Percentiles rank a stretch among this genome's conserved stretches.
Evolutionary conservation across 37 sponge, comb jelly and placozoan species (phyloP).

Genomic region (Tethya wilhelma): DNA sequence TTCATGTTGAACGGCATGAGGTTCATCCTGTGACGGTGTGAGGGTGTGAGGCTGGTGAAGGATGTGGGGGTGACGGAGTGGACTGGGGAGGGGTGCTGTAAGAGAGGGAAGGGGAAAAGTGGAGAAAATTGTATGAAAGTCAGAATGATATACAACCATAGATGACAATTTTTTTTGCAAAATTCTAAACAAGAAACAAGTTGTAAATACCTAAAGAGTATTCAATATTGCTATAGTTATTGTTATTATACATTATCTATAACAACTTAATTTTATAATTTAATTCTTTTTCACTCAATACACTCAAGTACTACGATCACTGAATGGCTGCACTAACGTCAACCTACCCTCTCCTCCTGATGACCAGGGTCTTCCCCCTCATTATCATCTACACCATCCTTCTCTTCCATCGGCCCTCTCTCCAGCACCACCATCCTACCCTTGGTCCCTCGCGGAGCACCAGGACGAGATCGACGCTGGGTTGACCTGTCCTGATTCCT

Average conservation of each 20-base stretch:
- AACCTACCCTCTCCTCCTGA: no score
- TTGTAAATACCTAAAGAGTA: no score
- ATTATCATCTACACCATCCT: background rate
- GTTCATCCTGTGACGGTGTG: background rate
- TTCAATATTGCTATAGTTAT: no score
- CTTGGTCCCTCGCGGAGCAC: background rate
- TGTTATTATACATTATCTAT: no score
- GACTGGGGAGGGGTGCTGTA: conserved; percentile 3
- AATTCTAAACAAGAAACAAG: no score
- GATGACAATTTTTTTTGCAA: no score
- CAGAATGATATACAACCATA: background rate
- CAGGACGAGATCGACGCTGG: background rate
- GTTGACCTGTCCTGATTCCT: no score
- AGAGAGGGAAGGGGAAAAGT: background rate
- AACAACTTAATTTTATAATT: background rate
- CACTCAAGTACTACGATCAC: no score
- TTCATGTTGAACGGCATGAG: conserved; percentile 38
- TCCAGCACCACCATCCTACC: background rate
- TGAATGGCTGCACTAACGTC: no score
- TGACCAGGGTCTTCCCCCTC: background rate
- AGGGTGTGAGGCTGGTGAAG: background rate
- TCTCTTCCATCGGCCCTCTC: background rate
- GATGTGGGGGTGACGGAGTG: conserved; percentile 23
- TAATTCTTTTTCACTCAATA: background rate
- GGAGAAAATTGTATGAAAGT: background rate